Evolutionary conservation across 1,140 invertebrate species (phyloP).

Genomic region (Zaprionus kolodkinae): DNA sequence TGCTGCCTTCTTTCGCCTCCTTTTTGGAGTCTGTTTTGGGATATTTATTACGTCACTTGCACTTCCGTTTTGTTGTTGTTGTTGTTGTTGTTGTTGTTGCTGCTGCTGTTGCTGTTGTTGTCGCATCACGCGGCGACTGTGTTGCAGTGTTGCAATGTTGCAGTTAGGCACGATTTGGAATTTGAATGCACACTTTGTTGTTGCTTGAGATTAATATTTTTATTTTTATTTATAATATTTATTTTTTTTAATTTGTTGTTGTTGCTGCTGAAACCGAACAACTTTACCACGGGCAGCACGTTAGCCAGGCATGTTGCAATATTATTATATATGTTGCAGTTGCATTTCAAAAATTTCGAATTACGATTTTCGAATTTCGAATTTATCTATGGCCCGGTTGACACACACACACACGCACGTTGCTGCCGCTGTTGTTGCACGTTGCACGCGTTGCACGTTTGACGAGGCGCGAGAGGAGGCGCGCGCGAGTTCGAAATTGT

Average conservation of each 20-base stretch:
- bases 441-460: not conserved
- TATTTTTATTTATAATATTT: not conserved
- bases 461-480: constrained; percentile 11
- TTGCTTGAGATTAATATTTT: constrained; percentile 25
- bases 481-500: constrained; percentile 27
- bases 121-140: constrained; percentile 31
- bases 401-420: constrained; percentile 7
- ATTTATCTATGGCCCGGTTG: constrained; percentile 35
- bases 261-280: constrained; percentile 65
- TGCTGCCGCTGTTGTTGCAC: not conserved
- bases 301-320: constrained; percentile 67
- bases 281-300: constrained; percentile 61
- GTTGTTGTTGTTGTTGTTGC: constrained; percentile 56
- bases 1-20: too few species aligned
- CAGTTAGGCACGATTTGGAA: constrained; percentile 76
- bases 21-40: constrained; percentile 50
- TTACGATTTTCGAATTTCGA: not conserved
- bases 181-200: constrained; percentile 69
- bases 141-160: constrained; percentile 56
- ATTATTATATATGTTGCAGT: constrained; percentile 42
- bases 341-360: constrained; percentile 14
- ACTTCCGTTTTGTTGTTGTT: constrained; percentile 70
- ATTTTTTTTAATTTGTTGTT: constrained; percentile 1
- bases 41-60: constrained; percentile 78
- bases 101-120: constrained; percentile 39